phyloP scores from a whole-genome alignment of 2,888 invertebrate genomes.

The Achlya flavicornis region DNA sequence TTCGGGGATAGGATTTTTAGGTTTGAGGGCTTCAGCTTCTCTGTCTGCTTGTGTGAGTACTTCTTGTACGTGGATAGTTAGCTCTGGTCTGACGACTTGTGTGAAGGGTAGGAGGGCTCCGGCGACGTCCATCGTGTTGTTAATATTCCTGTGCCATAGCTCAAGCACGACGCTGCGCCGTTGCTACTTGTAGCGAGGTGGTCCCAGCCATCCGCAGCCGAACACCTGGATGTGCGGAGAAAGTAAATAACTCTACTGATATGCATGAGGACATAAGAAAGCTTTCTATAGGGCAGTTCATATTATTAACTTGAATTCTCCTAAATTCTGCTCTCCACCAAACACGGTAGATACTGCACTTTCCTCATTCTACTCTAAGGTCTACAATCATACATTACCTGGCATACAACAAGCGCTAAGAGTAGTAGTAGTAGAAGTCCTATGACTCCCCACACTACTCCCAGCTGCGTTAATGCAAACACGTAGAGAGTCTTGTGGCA shows the following conservation, averaged over 20 bases:
- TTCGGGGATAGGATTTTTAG: slow-evolving; percentile 61
- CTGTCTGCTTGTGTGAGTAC: slow-evolving; percentile 71
- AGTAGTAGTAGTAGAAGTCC: slow-evolving; percentile 83
- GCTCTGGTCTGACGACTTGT: slow-evolving; percentile 74
- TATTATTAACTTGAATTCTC: too few species aligned
- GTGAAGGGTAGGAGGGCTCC: slow-evolving; percentile 78
- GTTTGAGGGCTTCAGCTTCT: slow-evolving; percentile 42
- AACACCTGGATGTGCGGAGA: slow-evolving; percentile 78
- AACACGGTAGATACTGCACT: too few species aligned
- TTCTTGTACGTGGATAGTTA: slow-evolving; percentile 75
- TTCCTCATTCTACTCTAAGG: background rate
- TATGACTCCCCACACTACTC: slow-evolving; percentile 87
- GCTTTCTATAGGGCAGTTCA: too few species aligned
- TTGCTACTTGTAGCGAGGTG: slow-evolving; percentile 86
- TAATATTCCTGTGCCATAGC: slow-evolving; percentile 82
- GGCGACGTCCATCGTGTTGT: slow-evolving; percentile 82
- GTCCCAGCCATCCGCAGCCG: slow-evolving; percentile 88
- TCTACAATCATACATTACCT: slow-evolving; percentile 61
- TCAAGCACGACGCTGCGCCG: slow-evolving; percentile 83
- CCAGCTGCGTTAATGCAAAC: slow-evolving; percentile 89
- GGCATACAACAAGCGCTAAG: slow-evolving; percentile 86
- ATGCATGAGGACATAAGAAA: too few species aligned
- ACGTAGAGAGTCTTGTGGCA: slow-evolving; percentile 91
- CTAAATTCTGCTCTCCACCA: too few species aligned
- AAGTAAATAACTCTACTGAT: background rate